A percentile compares a stretch with the other conserved stretches of the same genome.
Evolutionary conservation across 2,888 invertebrate genomes (phyloP).

Genomic region (Eupeodes latifasciatus): DNA sequence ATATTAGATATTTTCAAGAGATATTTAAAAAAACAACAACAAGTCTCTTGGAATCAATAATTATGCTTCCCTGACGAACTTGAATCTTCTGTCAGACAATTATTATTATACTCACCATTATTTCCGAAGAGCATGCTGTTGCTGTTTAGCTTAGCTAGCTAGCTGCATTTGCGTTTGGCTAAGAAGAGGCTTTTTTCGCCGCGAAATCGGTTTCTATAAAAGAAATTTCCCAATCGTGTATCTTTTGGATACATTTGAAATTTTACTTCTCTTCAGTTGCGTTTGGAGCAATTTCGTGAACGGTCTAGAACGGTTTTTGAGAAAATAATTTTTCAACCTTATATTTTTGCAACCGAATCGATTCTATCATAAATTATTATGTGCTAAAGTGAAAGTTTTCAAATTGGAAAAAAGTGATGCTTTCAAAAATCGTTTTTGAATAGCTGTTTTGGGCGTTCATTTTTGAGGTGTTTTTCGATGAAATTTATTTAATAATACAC

Average conservation of each 20-base stretch:
- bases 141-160: background rate
- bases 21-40: constrained; percentile 27
- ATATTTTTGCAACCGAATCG: constrained; percentile 44
- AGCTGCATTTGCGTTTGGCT: constrained; percentile 35
- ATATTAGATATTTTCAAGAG: constrained; percentile 26
- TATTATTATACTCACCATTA: constrained; percentile 31
- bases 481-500: background rate
- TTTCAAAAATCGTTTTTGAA: constrained; percentile 23
- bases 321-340: constrained; percentile 12
- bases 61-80: constrained; percentile 46
- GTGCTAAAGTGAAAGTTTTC: constrained; percentile 40
- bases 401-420: background rate
- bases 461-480: background rate
- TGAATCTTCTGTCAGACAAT: constrained; percentile 28
- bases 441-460: background rate
- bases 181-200: constrained; percentile 48
- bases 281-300: constrained; percentile 74
- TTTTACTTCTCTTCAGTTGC: constrained; percentile 68
- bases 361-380: constrained; percentile 2
- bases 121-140: constrained; percentile 19
- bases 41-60: constrained; percentile 44
- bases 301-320: constrained; percentile 66
- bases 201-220: constrained; percentile 45
- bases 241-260: constrained; percentile 62
- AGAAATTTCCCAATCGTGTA: constrained; percentile 26